These are phyloP conservation scores for Phyllotreta cruciferae DNA, from an alignment of 2,888 invertebrate species.

Conservation along the genomic window DNA sequence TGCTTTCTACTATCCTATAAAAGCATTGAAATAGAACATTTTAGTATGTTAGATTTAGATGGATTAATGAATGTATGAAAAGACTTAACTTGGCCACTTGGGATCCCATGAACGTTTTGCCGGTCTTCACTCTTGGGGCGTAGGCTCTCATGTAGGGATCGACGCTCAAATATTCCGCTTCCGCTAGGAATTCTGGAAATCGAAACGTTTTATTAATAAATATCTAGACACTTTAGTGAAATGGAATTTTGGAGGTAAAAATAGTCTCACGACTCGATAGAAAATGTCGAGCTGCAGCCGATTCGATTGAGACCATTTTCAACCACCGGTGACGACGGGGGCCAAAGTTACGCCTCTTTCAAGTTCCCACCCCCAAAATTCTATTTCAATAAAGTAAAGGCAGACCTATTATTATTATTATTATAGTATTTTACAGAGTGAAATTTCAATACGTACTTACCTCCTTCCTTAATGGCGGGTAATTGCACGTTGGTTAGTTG, in stretches of 20 bases:
- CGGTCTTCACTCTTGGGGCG: constrained; percentile 62
- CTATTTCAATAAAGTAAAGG: too few species aligned
- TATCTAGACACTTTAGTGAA: too few species aligned
- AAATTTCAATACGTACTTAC: constrained; percentile 57
- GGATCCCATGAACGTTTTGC: constrained; percentile 73
- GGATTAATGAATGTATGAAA: too few species aligned
- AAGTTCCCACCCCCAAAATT: too few species aligned
- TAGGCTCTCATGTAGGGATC: constrained; percentile 77
- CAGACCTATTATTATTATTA: background rate
- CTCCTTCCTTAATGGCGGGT: constrained; percentile 70
- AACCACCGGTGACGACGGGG: too few species aligned
- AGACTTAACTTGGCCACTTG: constrained; percentile 69
- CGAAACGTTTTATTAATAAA: background rate
- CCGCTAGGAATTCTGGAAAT: constrained; percentile 67
- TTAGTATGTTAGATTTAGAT: too few species aligned
- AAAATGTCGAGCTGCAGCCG: too few species aligned
- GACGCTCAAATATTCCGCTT: constrained; percentile 74
- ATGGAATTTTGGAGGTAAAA: too few species aligned
- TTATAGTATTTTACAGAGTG: background rate
- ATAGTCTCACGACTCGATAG: too few species aligned
- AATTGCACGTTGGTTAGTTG: constrained; percentile 72
- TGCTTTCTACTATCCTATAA: constrained; percentile 71
- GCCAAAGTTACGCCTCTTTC: too few species aligned
- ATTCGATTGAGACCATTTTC: too few species aligned
- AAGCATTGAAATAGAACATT: background rate